Percentiles rank a stretch among this genome's conserved stretches.
These are phyloP conservation scores for Propithecus coquereli DNA, from an alignment of 2,113 vertebrate species.

Conservation along the genomic window DNA sequence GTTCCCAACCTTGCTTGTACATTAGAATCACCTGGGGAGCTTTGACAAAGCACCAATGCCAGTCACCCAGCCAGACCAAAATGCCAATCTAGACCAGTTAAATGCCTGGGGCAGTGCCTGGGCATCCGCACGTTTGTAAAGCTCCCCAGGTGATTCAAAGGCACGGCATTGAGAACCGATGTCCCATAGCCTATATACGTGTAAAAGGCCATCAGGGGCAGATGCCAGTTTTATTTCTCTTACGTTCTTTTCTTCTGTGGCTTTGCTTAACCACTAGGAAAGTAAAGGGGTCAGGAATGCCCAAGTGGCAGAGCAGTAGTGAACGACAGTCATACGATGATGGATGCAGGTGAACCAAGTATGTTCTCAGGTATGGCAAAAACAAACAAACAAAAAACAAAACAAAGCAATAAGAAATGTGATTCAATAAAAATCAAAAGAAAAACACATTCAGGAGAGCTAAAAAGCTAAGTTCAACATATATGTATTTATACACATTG, in stretches of 20 bases:
- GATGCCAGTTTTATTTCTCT: neutral
- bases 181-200: too few relatives aligned
- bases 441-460: constrained; percentile 3
- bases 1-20: neutral
- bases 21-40: neutral
- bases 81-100: neutral
- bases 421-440: constrained; percentile 4
- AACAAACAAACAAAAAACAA: neutral
- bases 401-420: neutral
- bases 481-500: constrained; percentile 2
- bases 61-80: neutral
- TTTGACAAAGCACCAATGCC: neutral
- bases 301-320: neutral
- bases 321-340: neutral
- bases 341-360: neutral
- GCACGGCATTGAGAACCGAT: neutral
- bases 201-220: neutral
- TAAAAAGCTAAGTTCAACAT: neutral
- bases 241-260: neutral
- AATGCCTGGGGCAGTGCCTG: neutral
- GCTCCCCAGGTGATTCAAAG: neutral
- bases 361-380: neutral
- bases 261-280: neutral
- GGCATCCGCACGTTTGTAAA: neutral
- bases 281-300: neutral